Base-by-base conservation (phyloP, 30 jellyfish, hydroid and myxozoan species). In the Chrysaora quinquecirrha region DNA sequence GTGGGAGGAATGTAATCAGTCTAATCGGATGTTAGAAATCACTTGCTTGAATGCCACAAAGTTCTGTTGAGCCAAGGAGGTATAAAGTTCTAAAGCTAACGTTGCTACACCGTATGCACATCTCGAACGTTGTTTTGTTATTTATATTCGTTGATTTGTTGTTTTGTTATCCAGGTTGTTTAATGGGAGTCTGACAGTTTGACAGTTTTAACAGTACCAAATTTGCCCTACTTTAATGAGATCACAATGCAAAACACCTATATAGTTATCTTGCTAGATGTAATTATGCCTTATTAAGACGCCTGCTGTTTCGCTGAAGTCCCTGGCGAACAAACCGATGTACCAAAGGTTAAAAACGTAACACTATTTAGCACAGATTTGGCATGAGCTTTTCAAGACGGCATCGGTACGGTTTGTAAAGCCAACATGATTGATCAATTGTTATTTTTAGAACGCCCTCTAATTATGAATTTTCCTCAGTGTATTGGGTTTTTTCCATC, bases 71-170 rank as follows among this genome's bases (percentile, higher is more conserved):
- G 58, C 12, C 58, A 43, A 43, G 58, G 58, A 43, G 58, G 58
- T 16, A 43, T 43, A 43, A 43, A 43, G 58, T 43, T 43, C 58
- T 43, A 43, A 43, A 43, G 16, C 58, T 43, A 43, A 43, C 58
- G 58, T 43, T n/a, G n/a, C n/a, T n/a, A 43, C 58, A 43, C 16
- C 16, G 58, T 43, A 16, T 43, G 12, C 58, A 43, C 58, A 43
- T 43, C 58, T 43, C 58, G 58, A 43, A 43, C 58, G 58, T 43
- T 43, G 58, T 43, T 43, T 43, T 43, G 58, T 43, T 43, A 43
- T 43, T 43, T 43, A 43, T 9, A 6, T n/a, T n/a, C n/a, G n/a
- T 6, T 43, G 58, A 43, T 43, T 43, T 43, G 58, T 43, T 43
- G 58, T 43, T 43, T 16, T 6, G n/a, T n/a, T n/a, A n/a, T n/a